Percentiles rank a stretch among this genome's conserved stretches.
Evolutionary conservation across 1,140 invertebrate genomes (phyloP).

Genomic region (Sarcophaga bullata): DNA sequence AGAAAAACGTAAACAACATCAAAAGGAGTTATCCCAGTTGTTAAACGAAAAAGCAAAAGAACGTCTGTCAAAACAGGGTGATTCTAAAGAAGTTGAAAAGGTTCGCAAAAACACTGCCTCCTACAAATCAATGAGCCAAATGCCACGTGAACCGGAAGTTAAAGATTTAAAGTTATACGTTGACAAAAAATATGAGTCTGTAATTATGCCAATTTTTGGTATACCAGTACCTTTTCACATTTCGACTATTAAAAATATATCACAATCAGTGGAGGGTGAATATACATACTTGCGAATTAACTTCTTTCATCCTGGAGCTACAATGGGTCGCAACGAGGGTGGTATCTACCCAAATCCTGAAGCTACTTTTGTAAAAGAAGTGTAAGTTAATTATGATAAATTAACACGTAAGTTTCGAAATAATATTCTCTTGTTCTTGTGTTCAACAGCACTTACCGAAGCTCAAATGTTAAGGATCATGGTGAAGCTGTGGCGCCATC

Average conservation of each 20-base stretch:
- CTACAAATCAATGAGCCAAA: conserved; percentile 91
- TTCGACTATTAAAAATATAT: conserved; percentile 98
- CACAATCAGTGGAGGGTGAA: conserved; percentile 97
- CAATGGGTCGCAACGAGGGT: conserved; percentile 92
- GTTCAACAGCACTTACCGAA: conserved; percentile 90
- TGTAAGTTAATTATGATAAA: conserved; percentile 73
- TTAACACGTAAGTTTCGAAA: not conserved
- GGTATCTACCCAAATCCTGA: conserved; percentile 92
- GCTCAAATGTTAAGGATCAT: conserved; percentile 97
- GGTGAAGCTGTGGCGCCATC: conserved; percentile 96
- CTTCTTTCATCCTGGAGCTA: conserved; percentile 97
- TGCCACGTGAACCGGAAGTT: conserved; percentile 94
- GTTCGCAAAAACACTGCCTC: conserved; percentile 94
- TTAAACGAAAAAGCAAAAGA: conserved; percentile 94
- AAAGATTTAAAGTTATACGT: conserved; percentile 96
- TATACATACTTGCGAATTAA: conserved; percentile 99
- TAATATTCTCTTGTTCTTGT: conserved; percentile 48
- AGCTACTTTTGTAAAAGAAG: conserved; percentile 97
- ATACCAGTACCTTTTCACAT: conserved; percentile 98
- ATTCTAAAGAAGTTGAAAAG: conserved; percentile 88
- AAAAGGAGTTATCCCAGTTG: conserved; percentile 90
- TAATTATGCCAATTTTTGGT: conserved; percentile 96
- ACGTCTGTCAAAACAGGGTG: conserved; percentile 87
- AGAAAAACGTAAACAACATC: conserved; percentile 96
- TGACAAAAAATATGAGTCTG: conserved; percentile 96